Base-by-base conservation (phyloP, 1,140 invertebrate genomes). In the Ceratina calcarata region DNA sequence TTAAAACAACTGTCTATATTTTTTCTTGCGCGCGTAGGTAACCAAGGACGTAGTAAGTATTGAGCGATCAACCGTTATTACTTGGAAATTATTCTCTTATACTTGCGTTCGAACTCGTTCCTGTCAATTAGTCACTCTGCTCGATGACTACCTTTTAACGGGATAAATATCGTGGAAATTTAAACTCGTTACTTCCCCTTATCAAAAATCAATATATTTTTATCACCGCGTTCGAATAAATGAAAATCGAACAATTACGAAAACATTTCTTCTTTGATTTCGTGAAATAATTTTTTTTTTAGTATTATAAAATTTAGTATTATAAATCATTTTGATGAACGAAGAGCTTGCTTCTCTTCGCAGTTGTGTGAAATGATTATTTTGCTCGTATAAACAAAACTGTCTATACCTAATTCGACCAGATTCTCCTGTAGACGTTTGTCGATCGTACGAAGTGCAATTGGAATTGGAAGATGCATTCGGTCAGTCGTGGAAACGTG, bases 11-110 rank as follows among this genome's bases (percentile, higher is more conserved):
- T 45, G 37, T 3, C 3, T 45, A 45, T 45, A 3, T 45, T 45
- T 45, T 45, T 45, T 45, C 6, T 57, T n/a, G 55, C 55, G 12
- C 68, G 65, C 65, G 37, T 57, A 32, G 64, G 62, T 78, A 82
- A 49, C 60, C 84, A 82, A 86, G 84, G 80, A 82, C 80, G 22
- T 27, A 10, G 37, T 45, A 76, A 53, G 32, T 72, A 64, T 18
- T 15, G 45, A 20, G 8, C 27, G 58, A 77, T 64, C 64, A 3
- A 65, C 66, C 37, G 24, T 58, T 58, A 60, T 70, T 78, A 32
- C 37, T 49, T 15, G 6, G 27, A 66, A n/a, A 66, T 79, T 79
- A 55, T 65, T 75, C 68, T 27, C 15, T 37, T 32, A 49, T 15
- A 45, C 20, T 58, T 64, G 18, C 51, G 32, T 45, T 45, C 22